These are phyloP conservation scores for Valencia hispanica DNA, from an alignment of 2,797 vertebrate species.

Conservation along the genomic window DNA sequence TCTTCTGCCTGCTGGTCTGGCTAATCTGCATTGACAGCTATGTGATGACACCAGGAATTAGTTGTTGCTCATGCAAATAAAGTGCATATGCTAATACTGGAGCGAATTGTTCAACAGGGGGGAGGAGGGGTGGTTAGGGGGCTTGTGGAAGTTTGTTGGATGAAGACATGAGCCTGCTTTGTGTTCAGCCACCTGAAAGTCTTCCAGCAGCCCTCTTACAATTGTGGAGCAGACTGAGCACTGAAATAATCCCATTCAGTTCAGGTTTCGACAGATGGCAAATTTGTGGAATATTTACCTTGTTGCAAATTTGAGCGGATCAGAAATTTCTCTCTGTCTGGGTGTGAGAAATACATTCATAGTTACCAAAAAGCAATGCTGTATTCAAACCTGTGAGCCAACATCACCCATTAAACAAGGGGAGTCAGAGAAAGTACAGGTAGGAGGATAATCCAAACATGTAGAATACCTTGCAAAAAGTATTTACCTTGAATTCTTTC, in stretches of 20 bases:
- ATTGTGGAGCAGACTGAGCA: slow-evolving; percentile 29
- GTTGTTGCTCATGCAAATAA: slow-evolving; percentile 73
- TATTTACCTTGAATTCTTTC: background rate
- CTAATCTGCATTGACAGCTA: slow-evolving; percentile 77
- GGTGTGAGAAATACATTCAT: slow-evolving; percentile 46
- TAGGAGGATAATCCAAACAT: background rate
- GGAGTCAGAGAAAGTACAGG: too few relatives aligned
- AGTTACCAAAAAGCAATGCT: slow-evolving; percentile 20
- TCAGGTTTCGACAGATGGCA: slow-evolving; percentile 52
- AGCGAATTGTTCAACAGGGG: slow-evolving; percentile 29
- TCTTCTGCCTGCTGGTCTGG: slow-evolving; percentile 51
- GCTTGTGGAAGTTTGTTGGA: slow-evolving; percentile 52
- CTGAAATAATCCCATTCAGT: slow-evolving; percentile 24
- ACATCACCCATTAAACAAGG: background rate
- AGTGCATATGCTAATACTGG: slow-evolving; percentile 75
- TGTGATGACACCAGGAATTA: slow-evolving; percentile 72
- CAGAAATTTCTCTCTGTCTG: slow-evolving; percentile 13
- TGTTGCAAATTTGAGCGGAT: slow-evolving; percentile 26
- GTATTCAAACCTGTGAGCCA: background rate
- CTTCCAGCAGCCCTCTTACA: slow-evolving; percentile 58
- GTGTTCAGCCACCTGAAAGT: slow-evolving; percentile 45
- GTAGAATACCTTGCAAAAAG: background rate
- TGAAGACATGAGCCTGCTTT: slow-evolving; percentile 45
- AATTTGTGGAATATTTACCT: slow-evolving; percentile 43
- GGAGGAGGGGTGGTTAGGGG: slow-evolving; percentile 1